These are phyloP conservation scores for Sycophaga agraensis DNA, from an alignment of 1,140 invertebrate species.

Conservation along the genomic window DNA sequence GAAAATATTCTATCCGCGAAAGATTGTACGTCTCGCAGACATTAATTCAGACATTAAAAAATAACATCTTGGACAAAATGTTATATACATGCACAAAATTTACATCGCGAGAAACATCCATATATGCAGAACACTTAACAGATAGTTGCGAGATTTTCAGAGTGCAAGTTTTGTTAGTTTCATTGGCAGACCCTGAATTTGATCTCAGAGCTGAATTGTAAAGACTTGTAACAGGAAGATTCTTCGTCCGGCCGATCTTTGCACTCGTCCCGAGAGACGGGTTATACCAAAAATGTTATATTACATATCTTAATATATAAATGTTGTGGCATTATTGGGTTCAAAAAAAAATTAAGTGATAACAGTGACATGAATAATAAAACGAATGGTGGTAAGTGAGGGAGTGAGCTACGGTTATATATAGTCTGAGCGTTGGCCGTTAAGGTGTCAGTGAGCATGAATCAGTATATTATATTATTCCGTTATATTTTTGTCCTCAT, in stretches of 20 bases:
- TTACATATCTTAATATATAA: too few species aligned
- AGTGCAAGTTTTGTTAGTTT: not conserved
- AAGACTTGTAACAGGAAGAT: not conserved
- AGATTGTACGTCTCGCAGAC: too few species aligned
- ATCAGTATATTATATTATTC: slow-evolving; percentile 39
- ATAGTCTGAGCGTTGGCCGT: slow-evolving; percentile 40
- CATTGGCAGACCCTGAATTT: too few species aligned
- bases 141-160: not conserved
- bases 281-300: not conserved
- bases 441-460: slow-evolving; percentile 48
- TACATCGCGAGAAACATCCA: not conserved
- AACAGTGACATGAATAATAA: slow-evolving; percentile 20
- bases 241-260: not conserved
- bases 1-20: too few species aligned
- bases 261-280: not conserved
- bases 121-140: slow-evolving; percentile 1
- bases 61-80: too few species aligned
- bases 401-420: slow-evolving; percentile 33
- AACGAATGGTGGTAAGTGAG: slow-evolving; percentile 28
- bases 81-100: too few species aligned
- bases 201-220: too few species aligned
- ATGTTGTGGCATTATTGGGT: slow-evolving; percentile 5
- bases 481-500: slow-evolving; percentile 1
- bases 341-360: slow-evolving; percentile 24
- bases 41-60: too few species aligned